Base-by-base conservation (phyloP, 2,113 vertebrate species). In the Tachycineta bicolor region DNA sequence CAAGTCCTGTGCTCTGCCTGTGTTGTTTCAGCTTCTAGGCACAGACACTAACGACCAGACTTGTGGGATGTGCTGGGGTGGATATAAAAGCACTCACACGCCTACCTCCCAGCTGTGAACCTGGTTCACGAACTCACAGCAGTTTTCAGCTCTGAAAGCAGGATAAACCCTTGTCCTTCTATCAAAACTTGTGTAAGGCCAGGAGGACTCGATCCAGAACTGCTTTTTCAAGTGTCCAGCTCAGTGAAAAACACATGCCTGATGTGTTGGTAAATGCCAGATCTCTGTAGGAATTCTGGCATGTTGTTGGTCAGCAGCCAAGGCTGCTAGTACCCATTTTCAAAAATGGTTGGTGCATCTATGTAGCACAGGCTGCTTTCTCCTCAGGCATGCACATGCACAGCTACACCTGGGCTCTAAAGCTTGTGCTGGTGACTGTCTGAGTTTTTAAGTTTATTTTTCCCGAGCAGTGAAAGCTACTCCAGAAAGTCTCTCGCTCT, bases 401-500 rank as follows among this genome's bases (percentile, higher is more conserved):
- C 29, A 19, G 53, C n/a, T 8, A 7, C 28, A 34, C 31, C 12
- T 0, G 10, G 71, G 65, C 26, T 37, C 46, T 53, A 18, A 63
- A 70, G 2, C 17, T 41, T 8, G 28, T 17, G 37, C 53, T 71
- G 24, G 12, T 12, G 17, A 22, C 29, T 69, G n/a, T n/a, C 83
- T 70, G 52, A 37, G 37, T 15, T 39, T 47, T 75, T 13, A 59
- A 34, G 34, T 24, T 96, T 78, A 14, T 96, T 97, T 94, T 95
- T 77, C 77, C 47, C 97, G 95, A 85, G 97, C 95, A 7, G 77
- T 79, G 43, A 94, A 94, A 83, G 97, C 89, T 22, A 29, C 97
- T 74, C 95, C 96, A 13, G 95, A 73, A 97, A 89, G 92, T 97
- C 62, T 78, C 70, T 97, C 33, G 13, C 90, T 96, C 97, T 96